A percentile compares a stretch with the other conserved stretches of the same genome.
Evolutionary conservation across 2,797 vertebrate species (phyloP).

Genomic region (Carapus acus): DNA sequence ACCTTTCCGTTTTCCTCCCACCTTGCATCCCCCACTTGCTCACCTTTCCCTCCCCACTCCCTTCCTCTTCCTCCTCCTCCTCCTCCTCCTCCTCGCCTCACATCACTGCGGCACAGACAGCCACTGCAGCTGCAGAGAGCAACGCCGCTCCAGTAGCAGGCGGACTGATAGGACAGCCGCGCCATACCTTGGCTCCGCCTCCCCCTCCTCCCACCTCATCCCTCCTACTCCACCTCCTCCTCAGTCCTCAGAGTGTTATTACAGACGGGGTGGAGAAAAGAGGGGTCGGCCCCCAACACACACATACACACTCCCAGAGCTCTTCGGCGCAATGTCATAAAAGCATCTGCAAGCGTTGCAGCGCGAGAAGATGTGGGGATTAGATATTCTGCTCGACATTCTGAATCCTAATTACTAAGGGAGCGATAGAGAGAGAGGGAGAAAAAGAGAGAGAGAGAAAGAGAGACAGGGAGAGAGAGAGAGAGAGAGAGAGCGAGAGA

Average conservation of each 20-base stretch:
- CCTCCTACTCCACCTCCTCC: slow-evolving; percentile 33
- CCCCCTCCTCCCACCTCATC: slow-evolving; percentile 24
- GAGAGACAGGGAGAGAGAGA: not conserved
- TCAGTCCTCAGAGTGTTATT: slow-evolving; percentile 54
- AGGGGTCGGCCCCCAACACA: slow-evolving; percentile 22
- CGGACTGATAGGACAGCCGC: slow-evolving; percentile 14
- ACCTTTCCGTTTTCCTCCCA: slow-evolving; percentile 22
- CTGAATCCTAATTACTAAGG: slow-evolving; percentile 33
- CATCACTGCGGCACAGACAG: slow-evolving; percentile 52
- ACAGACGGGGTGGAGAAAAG: slow-evolving; percentile 40
- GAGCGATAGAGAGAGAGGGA: too few species aligned
- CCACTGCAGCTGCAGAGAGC: slow-evolving; percentile 42
- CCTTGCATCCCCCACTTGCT: slow-evolving; percentile 12
- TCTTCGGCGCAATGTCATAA: slow-evolving; percentile 33
- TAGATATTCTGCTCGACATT: slow-evolving; percentile 13
- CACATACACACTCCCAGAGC: too few species aligned
- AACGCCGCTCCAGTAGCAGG: slow-evolving; percentile 33
- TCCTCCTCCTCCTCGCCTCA: slow-evolving; percentile 8
- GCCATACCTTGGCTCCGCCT: slow-evolving; percentile 39
- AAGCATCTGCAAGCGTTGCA: slow-evolving; percentile 33
- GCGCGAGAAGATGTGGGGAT: slow-evolving; percentile 29
- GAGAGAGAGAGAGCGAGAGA: too few species aligned
- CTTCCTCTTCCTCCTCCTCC: slow-evolving; percentile 3
- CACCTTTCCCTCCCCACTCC: slow-evolving; percentile 35
- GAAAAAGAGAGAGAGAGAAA: too few species aligned